A percentile compares a stretch with the other conserved stretches of the same genome.
Conservation (phyloP, 1,140 invertebrate genomes). For the Caenorhabditis brenneri region DNA sequence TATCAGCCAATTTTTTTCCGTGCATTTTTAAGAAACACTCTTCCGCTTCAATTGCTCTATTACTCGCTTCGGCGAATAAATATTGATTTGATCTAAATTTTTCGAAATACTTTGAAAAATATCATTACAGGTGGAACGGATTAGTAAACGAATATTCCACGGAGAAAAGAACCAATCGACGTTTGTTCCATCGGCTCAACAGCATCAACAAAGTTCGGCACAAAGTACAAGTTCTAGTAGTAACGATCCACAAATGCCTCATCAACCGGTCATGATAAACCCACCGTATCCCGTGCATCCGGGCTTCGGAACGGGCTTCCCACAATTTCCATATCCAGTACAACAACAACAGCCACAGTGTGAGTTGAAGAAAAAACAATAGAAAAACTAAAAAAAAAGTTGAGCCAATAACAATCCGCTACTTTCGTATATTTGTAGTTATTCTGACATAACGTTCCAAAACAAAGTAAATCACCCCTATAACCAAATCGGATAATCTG, state of each 20-base stretch:
- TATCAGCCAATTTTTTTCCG: too few relatives aligned
- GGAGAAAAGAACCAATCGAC: not conserved
- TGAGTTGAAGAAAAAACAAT: not conserved
- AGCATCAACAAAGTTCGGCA: not conserved
- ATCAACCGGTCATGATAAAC: not conserved
- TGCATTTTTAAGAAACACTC: too few relatives aligned
- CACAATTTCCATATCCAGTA: not conserved
- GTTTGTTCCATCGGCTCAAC: not conserved
- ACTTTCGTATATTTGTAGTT: too few relatives aligned
- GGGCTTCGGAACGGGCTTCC: not conserved
- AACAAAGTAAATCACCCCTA: too few relatives aligned
- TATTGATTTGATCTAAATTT: too few relatives aligned
- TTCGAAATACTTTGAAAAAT: too few relatives aligned
- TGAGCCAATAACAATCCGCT: not conserved
- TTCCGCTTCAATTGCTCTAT: too few relatives aligned
- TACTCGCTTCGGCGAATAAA: too few relatives aligned
- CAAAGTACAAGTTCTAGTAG: not conserved
- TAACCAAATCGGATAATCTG: conserved; percentile 23
- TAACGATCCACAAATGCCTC: conserved; percentile 24
- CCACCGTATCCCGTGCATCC: not conserved
- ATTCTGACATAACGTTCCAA: too few relatives aligned
- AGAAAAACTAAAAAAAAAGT: not conserved
- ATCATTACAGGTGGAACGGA: not conserved
- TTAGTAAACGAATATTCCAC: not conserved
- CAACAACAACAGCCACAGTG: not conserved